Evolutionary conservation across 2,888 invertebrate genomes (phyloP).

Genomic region (Leptopterna dolabrata): DNA sequence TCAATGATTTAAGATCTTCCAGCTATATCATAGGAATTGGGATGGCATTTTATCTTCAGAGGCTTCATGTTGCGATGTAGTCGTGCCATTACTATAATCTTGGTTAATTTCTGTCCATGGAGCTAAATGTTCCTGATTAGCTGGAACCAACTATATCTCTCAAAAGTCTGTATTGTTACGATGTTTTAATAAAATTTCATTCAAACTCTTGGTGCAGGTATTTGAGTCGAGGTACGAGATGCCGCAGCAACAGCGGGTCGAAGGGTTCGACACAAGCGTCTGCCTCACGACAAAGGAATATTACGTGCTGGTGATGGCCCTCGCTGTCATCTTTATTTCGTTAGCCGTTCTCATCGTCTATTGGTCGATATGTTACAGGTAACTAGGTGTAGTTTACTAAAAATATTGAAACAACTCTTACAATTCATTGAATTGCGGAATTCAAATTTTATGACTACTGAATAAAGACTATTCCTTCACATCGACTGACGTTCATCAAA

Average conservation of each 20-base stretch:
- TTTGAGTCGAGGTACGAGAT: slow-evolving; percentile 77
- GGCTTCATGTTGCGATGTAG: too few relatives aligned
- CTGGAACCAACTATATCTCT: too few relatives aligned
- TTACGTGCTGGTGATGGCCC: slow-evolving; percentile 83
- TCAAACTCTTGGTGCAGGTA: slow-evolving; percentile 71
- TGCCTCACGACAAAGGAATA: slow-evolving; percentile 87
- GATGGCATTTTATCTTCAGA: too few relatives aligned
- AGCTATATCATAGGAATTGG: too few relatives aligned
- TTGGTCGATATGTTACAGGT: slow-evolving; percentile 83
- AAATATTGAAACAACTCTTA: background rate
- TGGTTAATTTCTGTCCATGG: too few relatives aligned
- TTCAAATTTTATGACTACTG: background rate
- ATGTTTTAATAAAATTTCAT: slow-evolving; percentile 17
- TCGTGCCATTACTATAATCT: too few relatives aligned
- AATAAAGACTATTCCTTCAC: too few relatives aligned
- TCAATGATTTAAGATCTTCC: too few relatives aligned
- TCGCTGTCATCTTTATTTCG: slow-evolving; percentile 80
- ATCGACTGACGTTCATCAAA: too few relatives aligned
- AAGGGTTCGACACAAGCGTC: slow-evolving; percentile 74
- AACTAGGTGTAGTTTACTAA: slow-evolving; percentile 58
- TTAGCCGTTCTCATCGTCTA: slow-evolving; percentile 79
- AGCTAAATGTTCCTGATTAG: too few relatives aligned
- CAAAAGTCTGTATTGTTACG: too few relatives aligned
- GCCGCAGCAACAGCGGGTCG: slow-evolving; percentile 67
- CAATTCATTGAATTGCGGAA: background rate